Evolutionary conservation across 1,140 invertebrate genomes (phyloP), one percentile per base, ranked within the genome.

Genomic region (Bombyx mori): DNA sequence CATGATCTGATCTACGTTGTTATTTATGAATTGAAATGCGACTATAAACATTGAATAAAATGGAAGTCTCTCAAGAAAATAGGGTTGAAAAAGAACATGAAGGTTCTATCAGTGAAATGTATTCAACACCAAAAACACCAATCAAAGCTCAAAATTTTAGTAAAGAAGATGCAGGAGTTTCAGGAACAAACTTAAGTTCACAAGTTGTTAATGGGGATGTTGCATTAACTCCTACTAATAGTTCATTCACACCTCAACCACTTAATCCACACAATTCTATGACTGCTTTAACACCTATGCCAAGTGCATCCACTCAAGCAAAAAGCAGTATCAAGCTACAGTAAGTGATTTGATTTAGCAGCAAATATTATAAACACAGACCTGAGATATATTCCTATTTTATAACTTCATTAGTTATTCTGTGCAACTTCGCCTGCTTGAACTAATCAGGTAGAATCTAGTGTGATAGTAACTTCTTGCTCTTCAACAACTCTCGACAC

Each of bases 281-380:
- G 75, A 67, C 69, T 56, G 73, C 82, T 46, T 62, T 86, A 10
- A 89, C 85, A 9, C 86, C 88, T n/a, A 76, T 88, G 65, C 72
- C 77, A 12, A 86, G 84, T 75, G 86, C 79, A 52, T 77, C 79
- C 42, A 80, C 66, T 68, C 85, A 87, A 71, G 85, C 84, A 44
- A 88, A 75, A 64, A 86, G 74, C 58, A 89, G 86, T 69, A 84
- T 89, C 56, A 89, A 88, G 69, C 71, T 89, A 53, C 86, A 88
- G 88, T 89, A 77, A 81, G 86, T 35, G 26, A 35, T 35, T 35
- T 35, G 26, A 3, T 35, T 35, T 5, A 35, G 26, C 26, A 35
- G 2, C 4, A 35, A 35, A 35, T 45, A 46, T 46, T 5, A 35
- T 35, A 1, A 46, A 46, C 2, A 3, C 1, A 46, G n/a, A 8